These are phyloP conservation scores for Pseudococcus longispinus DNA, from an alignment of 2,888 invertebrate species.

Conservation along the genomic window DNA sequence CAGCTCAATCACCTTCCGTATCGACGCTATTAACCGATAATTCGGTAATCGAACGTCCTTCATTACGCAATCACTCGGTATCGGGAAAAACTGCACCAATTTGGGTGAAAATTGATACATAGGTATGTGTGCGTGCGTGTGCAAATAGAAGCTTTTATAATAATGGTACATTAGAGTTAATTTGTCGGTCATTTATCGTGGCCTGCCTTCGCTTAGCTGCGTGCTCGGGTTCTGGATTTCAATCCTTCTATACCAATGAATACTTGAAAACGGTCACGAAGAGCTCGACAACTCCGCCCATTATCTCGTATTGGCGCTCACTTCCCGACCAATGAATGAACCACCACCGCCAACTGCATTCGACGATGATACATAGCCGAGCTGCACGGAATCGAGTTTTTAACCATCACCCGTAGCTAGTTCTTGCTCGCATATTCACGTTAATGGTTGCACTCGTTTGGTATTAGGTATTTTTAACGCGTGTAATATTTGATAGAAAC, in stretches of 20 bases:
- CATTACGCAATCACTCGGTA: not conserved
- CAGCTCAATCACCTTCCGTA: not conserved
- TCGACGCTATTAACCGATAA: not conserved
- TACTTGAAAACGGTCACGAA: not conserved
- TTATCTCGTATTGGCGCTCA: constrained; percentile 27
- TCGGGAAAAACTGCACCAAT: not conserved
- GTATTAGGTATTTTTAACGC: not conserved
- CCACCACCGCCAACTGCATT: not conserved
- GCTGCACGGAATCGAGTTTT: not conserved
- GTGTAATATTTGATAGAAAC: not conserved
- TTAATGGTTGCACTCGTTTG: constrained; percentile 25
- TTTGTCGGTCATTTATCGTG: constrained; percentile 49
- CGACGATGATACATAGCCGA: constrained; percentile 2
- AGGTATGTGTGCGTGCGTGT: not conserved
- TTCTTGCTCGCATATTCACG: constrained; percentile 29
- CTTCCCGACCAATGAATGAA: constrained; percentile 29
- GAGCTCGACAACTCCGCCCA: constrained; percentile 30
- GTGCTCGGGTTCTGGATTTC: not conserved
- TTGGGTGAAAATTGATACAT: not conserved
- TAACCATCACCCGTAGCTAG: constrained; percentile 22
- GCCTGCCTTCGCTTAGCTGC: not conserved
- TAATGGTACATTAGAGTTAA: constrained; percentile 40
- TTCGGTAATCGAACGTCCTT: not conserved
- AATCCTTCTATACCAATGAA: constrained; percentile 14
- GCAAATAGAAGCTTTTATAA: constrained; percentile 40